Base-by-base conservation (phyloP, 2,888 invertebrate genomes). In the Dicranocentrus wangi region DNA sequence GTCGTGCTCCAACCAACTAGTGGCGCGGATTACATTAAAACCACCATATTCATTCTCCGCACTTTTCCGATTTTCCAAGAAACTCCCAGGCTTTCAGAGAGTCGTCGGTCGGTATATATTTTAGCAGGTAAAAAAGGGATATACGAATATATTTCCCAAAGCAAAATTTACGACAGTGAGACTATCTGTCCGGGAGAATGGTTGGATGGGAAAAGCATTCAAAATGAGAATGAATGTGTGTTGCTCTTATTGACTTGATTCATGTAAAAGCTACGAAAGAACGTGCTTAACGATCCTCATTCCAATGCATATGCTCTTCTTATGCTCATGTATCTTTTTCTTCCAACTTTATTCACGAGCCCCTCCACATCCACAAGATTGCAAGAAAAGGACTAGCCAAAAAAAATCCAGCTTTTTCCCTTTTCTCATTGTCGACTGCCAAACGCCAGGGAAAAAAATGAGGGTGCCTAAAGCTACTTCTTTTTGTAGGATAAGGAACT, bases 201-300 rank as follows among this genome's bases (percentile, higher is more conserved):
- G 17, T 42, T 42, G 53, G 19, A 53, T 23, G 19, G 53, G 66
- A 25, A 47, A 28, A 66, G 25, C 61, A 61, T 61, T 61, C 61
- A 61, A 61, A 66, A 55, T 53, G 55, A 55, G 39, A 69, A 69
- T 55, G 39, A 55, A 69, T 69, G 55, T n/a, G n/a, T 39, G 28
- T 28, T 69, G 51, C 39, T 69, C 53, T 69, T 32, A 39, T 70
- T 70, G 61, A 61, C 61, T 61, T 61, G 70, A 58, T 70, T 70
- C 42, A 58, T 43, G 53, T 55, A 39, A 15, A 53, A 65, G 42
- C 42, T n/a, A n/a, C n/a, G n/a, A n/a, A n/a, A n/a, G n/a, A n/a
- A 65, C 65, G 65, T 43, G 65, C 32, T 28, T 55, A 32, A n/a
- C 47, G 55, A 55, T 21, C 2, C 21, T 23, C 10, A 55, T 15